Base-by-base conservation (phyloP, 1,140 invertebrate genomes). In the Aricia agestis region DNA sequence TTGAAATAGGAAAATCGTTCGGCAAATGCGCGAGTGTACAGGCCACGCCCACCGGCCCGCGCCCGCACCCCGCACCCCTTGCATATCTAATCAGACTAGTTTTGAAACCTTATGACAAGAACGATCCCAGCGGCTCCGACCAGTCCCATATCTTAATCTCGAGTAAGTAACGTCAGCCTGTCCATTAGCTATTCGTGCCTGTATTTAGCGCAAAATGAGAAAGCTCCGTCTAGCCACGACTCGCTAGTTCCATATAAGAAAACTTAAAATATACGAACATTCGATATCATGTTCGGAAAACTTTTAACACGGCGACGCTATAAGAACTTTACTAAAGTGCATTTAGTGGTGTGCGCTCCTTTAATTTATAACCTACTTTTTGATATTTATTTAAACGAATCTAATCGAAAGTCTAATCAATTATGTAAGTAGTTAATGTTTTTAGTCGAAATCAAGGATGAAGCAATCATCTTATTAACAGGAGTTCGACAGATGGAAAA, bases 41-140 rank as follows among this genome's bases (percentile, higher is more conserved):
- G 42, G 45, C 45, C 67, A 42, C 67, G 45, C 57, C 67, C 45
- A 68, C 45, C 15, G 6, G 36, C 36, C 18, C 67, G 9, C 19
- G n/a, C 18, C 67, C 67, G n/a, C 25, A 11, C 13, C 67, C 67
- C 45, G 15, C 67, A 31, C 36, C 57, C 67, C n/a, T 52, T 32
- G 52, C 67, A 68, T 58, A 17, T 52, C 45, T 68, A 68, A 68
- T 17, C 13, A 68, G 52, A 68, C 67, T 58, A 68, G 67, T 57
- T 57, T 52, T 57, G 52, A 68, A 68, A 57, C 67, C 42, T 42
- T 25, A 68, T 42, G 52, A 68, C 52, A 57, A 63, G 59, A 19
- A 25, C 59, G 15, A 19, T 59, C 58, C n/a, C 13, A 15, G 6
- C 45, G 45, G 45, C 45, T 52, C 11, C 45, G 19, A 19, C 59